Evolutionary conservation across 2,888 invertebrate species (phyloP).

Genomic region (Eledone cirrhosa): DNA sequence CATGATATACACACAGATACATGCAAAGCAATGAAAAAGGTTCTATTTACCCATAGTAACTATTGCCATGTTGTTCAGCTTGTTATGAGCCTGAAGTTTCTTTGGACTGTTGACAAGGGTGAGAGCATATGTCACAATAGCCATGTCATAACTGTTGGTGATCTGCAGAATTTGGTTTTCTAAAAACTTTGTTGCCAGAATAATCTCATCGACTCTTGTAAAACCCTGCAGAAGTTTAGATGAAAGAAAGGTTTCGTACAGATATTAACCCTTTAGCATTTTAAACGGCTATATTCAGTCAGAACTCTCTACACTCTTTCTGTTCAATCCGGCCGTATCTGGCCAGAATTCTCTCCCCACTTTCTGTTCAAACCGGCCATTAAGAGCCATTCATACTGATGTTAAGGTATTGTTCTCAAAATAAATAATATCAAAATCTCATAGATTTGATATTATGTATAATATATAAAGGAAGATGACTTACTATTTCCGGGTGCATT

Average conservation of each 20-base stretch:
- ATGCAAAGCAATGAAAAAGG: too few species aligned
- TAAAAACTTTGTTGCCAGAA: constrained; percentile 36
- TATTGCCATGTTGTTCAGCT: constrained; percentile 38
- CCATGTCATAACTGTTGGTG: constrained; percentile 44
- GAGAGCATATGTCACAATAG: constrained; percentile 51
- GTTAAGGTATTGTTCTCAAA: too few species aligned
- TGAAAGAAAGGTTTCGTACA: neutral
- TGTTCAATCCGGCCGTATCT: too few species aligned
- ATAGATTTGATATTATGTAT: too few species aligned
- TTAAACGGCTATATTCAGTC: too few species aligned
- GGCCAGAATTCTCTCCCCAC: too few species aligned
- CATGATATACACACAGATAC: too few species aligned
- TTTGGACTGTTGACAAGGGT: constrained; percentile 42
- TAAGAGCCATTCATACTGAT: too few species aligned
- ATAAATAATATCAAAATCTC: too few species aligned
- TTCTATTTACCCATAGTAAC: constrained; percentile 36
- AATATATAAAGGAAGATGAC: neutral
- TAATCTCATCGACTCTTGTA: neutral
- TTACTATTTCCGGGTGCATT: constrained; percentile 35
- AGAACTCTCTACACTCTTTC: too few species aligned
- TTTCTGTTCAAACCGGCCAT: too few species aligned
- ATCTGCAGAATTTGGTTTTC: constrained; percentile 36
- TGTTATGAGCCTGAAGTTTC: constrained; percentile 36
- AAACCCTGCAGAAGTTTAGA: neutral
- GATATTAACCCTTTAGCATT: too few species aligned